A percentile compares a stretch with the other conserved stretches of the same genome.
phyloP scores from a whole-genome alignment of 2,797 vertebrate genomes.

The Enoplosus armatus region DNA sequence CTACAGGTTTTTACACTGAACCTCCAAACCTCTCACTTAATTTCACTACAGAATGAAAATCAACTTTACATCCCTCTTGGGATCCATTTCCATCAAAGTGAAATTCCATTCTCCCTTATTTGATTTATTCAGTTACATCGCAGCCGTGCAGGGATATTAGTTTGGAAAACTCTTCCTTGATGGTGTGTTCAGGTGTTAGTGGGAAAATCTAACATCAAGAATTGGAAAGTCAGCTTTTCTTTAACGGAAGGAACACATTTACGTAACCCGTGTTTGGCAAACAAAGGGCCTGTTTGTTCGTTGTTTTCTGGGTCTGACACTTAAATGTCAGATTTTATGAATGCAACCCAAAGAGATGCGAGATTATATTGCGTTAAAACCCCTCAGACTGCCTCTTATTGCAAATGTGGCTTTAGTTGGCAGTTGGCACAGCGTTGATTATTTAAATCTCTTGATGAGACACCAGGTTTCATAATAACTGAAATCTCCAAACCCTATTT shows the following conservation, averaged over 20 bases:
- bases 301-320: not conserved
- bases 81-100: constrained; percentile 16
- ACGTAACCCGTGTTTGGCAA: not conserved
- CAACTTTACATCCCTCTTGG: not conserved
- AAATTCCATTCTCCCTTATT: not conserved
- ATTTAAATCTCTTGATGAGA: too few relatives aligned
- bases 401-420: not conserved
- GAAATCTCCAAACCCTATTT: not conserved
- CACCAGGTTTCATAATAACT: too few relatives aligned
- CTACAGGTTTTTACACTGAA: not conserved
- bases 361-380: too few relatives aligned
- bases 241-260: not conserved
- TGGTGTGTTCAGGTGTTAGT: not conserved
- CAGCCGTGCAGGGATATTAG: not conserved
- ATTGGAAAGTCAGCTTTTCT: not conserved
- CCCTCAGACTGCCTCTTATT: not conserved
- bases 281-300: not conserved
- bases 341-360: not conserved
- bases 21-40: not conserved
- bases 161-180: not conserved
- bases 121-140: not conserved
- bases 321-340: not conserved
- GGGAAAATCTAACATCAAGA: not conserved
- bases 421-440: not conserved
- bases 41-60: constrained; percentile 17